Conservation (phyloP, 64 coral and sea anemone species). For the Platygyra sinensis region DNA sequence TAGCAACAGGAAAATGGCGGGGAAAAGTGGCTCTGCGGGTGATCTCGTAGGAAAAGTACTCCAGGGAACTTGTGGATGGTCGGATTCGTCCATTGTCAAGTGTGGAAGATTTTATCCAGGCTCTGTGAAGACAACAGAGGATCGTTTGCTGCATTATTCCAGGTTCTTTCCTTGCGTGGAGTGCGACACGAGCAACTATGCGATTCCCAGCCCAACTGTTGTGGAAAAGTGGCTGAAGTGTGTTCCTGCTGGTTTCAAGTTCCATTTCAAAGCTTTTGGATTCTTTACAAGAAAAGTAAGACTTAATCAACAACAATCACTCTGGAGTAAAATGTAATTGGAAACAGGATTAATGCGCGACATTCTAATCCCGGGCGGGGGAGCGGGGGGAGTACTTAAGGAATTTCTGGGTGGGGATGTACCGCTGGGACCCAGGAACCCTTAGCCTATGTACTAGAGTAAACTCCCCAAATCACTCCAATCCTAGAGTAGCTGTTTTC, state of each 20-base stretch:
- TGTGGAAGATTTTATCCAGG: constrained; percentile 69
- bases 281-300: constrained; percentile 74
- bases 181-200: constrained; percentile 73
- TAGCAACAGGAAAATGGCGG: constrained; percentile 34
- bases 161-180: constrained; percentile 63
- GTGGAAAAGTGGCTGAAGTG: constrained; percentile 59
- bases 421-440: too few species aligned
- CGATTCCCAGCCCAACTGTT: constrained; percentile 50
- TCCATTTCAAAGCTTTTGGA: constrained; percentile 76
- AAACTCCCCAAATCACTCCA: too few species aligned
- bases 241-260: constrained; percentile 59
- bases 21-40: neutral
- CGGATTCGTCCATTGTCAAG: constrained; percentile 50
- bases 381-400: too few species aligned
- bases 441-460: too few species aligned
- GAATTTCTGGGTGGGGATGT: too few species aligned
- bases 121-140: constrained; percentile 61
- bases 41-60: constrained; percentile 53
- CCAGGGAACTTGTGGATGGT: constrained; percentile 72
- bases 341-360: too few species aligned
- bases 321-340: neutral
- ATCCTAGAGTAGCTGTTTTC: too few species aligned
- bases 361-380: too few species aligned
- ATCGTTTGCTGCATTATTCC: constrained; percentile 59
- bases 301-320: neutral